phyloP scores from a whole-genome alignment of 2,113 vertebrate species.

The Marmota monax region DNA sequence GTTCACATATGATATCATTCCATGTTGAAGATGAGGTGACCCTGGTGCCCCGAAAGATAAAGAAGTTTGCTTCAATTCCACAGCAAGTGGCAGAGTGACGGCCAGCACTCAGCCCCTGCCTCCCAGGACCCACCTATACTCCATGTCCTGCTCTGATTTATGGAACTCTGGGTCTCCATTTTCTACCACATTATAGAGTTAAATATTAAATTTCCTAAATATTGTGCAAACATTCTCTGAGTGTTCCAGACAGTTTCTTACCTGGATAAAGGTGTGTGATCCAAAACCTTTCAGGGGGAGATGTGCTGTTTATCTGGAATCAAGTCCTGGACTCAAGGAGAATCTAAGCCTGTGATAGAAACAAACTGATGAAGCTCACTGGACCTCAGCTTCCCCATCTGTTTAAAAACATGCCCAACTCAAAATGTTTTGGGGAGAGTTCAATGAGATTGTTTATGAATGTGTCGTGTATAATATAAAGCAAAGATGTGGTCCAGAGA shows the following conservation, averaged over 20 bases:
- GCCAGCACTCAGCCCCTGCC: not conserved
- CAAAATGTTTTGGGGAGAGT: conserved; percentile 8
- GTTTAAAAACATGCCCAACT: conserved; percentile 35
- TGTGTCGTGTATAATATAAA: not conserved
- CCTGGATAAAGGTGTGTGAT: conserved; percentile 43
- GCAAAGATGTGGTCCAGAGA: not conserved
- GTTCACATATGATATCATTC: conserved; percentile 16
- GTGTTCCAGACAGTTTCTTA: conserved; percentile 45
- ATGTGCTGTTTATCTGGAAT: conserved; percentile 37
- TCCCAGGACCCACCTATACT: not conserved
- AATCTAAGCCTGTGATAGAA: conserved; percentile 39
- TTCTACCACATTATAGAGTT: not conserved
- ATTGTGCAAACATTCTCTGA: conserved; percentile 17
- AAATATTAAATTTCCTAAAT: not conserved
- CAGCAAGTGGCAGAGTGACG: not conserved
- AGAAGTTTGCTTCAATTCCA: not conserved
- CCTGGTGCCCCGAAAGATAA: not conserved
- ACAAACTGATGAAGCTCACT: conserved; percentile 26
- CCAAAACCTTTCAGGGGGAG: conserved; percentile 39
- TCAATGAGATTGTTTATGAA: conserved; percentile 1
- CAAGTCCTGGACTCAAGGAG: not conserved
- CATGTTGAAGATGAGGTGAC: conserved; percentile 23
- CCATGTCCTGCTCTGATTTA: not conserved
- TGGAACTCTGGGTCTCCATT: not conserved
- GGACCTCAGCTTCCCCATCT: conserved; percentile 3